Evolutionary conservation across 2,888 invertebrate genomes (phyloP), one percentile per base, ranked within the genome.

Genomic region (Caenorhabditis sinica): DNA sequence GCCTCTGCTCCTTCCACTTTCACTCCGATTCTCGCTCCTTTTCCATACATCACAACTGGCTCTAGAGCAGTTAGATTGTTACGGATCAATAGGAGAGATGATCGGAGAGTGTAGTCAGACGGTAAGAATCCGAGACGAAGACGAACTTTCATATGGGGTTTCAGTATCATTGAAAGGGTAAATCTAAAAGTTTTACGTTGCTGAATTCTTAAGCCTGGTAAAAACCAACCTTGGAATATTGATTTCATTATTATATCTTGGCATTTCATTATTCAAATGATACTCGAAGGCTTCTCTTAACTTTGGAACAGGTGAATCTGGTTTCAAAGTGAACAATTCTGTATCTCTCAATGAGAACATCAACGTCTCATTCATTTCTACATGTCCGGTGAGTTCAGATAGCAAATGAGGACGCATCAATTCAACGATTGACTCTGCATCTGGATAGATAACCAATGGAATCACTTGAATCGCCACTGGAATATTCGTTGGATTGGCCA

Each of bases 11-110:
- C 87, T 51, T 88, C 89, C 33, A 89, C 84, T 91, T 96, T 96
- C 93, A 98, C 95, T 93, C 96, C 95, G 3, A 97, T 96, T 88
- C 95, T 94, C 0, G 96, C 96, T 20, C 97, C 97, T 92, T 95
- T 95, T 0, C 96, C 97, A 77, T 95, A 95, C 84, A 98, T 93
- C 92, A 95, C 95, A 33, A 97, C 94, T 2, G 95, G 95, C 93
- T 98, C 98, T 92, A 97, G 93, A 49, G 97, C 95, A 0, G 98
- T 98, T 92, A 98, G 94, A 93, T 98, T 98, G 93, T 98, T 98
- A 90, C 97, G 93, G 66, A 94, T 93, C 79, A 94, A 90, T 53
- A 94, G 92, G 56, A 94, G 88, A 20, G 94, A 94, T 15, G 94
- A 93, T 82, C 93, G 93, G 13, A 93, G 90, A 9, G 90, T 88